phyloP scores from a whole-genome alignment of 2,113 vertebrate species.

The Ivindomyrus marchei region DNA sequence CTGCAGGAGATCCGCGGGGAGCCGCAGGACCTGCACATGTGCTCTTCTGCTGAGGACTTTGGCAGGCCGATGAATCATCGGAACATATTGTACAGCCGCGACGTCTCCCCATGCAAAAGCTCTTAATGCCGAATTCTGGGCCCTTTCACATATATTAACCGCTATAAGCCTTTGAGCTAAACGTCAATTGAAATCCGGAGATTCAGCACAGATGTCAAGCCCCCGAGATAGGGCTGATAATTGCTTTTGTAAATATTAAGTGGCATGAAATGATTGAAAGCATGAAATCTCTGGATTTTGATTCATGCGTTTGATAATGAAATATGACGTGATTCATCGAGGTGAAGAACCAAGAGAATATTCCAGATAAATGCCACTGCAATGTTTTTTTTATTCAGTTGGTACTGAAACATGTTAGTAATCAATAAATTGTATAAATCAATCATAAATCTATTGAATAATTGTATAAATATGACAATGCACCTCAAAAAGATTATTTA shows the following conservation, averaged over 20 bases:
- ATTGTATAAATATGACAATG: background rate
- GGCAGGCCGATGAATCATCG: background rate
- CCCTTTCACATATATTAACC: background rate
- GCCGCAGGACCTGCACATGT: background rate
- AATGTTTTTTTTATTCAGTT: background rate
- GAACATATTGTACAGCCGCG: conserved; percentile 1
- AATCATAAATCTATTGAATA: background rate
- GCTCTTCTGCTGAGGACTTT: background rate
- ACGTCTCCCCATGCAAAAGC: background rate
- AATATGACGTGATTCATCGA: background rate
- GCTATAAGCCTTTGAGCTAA: background rate
- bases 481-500: background rate
- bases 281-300: background rate
- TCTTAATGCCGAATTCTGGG: background rate
- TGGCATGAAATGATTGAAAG: background rate
- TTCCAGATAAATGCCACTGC: background rate
- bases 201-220: background rate
- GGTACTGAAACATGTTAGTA: background rate
- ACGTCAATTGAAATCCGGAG: background rate
- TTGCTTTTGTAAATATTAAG: conserved; percentile 7
- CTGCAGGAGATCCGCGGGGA: background rate
- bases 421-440: background rate
- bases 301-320: background rate
- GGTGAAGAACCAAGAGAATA: background rate
- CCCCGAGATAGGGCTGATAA: background rate